Evolutionary conservation across 2,797 vertebrate genomes (phyloP), one percentile per base, ranked within the genome.

Genomic region (Tiaroga cobitis): DNA sequence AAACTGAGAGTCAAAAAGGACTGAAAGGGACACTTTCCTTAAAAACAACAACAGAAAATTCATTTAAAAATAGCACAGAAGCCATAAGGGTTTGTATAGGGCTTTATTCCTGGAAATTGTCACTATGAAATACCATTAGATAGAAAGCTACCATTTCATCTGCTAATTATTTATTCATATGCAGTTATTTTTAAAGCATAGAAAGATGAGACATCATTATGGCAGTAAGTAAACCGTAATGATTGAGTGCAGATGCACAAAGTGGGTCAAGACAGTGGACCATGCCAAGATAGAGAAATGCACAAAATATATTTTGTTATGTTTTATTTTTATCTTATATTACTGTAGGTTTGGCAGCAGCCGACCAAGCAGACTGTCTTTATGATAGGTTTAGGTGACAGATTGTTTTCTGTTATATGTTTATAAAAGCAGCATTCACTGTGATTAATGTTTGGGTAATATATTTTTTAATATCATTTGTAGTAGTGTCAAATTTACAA

Each of bases 221-320:
- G 26, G 11, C 29, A 29, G 10, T 63, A 46, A 32, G 56, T 46
- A 26, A 63, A 46, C 81, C 34, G 81, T 46, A 49, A 73, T 73
- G 69, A 63, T 18, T 74, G 39, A 49, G 26, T 46, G 11, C 41
- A 46, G 77, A 65, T 80, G 39, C 13, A 82, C 19, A 63, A 82
- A 74, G 26, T 74, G 56, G 41, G 81, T 26, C 80, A 80, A 65
- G 77, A 43, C 65, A 65, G 19, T 29, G 39, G n/a, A 46, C 37
- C 76, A 79, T 63, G n/a, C n/a, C 54, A 46, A 21, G 15, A 29
- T 29, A 21, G 29, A 63, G 43, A 11, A 79, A 61, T 43, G 16
- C 16, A 21, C 56, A 69, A 51, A 51, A 51, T 49, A 67, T 21
- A 7, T 67, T 49, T 34, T 39, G 32, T 77, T 46, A 16, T 18